Conservation (phyloP, 1,140 invertebrate species). For the Brachionus plicatilis region DNA sequence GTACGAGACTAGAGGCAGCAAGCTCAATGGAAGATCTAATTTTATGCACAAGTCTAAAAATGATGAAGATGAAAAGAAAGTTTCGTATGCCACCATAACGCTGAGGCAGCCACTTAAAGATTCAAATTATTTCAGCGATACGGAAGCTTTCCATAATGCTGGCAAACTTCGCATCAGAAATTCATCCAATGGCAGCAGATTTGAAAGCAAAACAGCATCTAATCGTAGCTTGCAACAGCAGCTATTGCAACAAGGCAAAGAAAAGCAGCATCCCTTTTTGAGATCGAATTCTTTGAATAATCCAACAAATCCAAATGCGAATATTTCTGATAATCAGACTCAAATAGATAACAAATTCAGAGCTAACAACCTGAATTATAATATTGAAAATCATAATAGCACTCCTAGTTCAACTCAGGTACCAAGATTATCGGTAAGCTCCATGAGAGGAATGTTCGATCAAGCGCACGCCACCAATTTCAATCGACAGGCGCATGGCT, state of each 20-base stretch:
- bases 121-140: slow-evolving; percentile 40
- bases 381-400: slow-evolving; percentile 3
- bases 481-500: slow-evolving; percentile 7
- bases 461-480: background rate
- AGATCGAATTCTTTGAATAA: slow-evolving; percentile 5
- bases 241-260: background rate
- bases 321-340: background rate
- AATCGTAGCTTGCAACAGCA: slow-evolving; percentile 27
- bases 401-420: background rate
- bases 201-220: background rate
- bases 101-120: slow-evolving; percentile 38
- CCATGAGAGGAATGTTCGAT: slow-evolving; percentile 11
- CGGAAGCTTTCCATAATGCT: background rate
- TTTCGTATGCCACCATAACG: slow-evolving; percentile 39
- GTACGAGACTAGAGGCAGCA: background rate
- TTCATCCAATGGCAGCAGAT: slow-evolving; percentile 1
- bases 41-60: background rate
- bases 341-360: background rate
- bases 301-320: background rate
- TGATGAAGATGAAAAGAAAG: background rate
- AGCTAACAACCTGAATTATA: background rate
- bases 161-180: background rate
- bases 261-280: background rate
- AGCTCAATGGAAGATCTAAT: background rate
- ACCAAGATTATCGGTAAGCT: background rate